Conservation (phyloP, 2,113 vertebrate species). For the Puma concolor region DNA sequence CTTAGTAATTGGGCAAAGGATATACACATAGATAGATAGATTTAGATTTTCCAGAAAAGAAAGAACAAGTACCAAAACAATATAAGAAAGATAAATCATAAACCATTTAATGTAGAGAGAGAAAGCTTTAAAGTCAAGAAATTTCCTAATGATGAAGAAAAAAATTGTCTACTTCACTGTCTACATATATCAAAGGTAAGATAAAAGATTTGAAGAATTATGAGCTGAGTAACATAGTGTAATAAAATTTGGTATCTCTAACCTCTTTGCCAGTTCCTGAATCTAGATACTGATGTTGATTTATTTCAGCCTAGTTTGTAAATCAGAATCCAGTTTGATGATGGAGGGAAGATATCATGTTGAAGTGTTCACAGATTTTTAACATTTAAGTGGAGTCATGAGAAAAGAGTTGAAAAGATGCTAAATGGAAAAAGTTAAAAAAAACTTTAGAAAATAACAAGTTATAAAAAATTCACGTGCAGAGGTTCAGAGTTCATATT, state of each 20-base stretch:
- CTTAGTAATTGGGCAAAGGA: neutral
- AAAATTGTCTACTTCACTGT: neutral
- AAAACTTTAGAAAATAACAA: neutral
- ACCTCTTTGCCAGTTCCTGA: neutral
- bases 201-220: constrained; percentile 18
- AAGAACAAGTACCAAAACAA: neutral
- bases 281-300: neutral
- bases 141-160: neutral
- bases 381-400: neutral
- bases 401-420: neutral
- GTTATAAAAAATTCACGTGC: neutral
- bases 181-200: neutral
- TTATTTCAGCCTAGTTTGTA: neutral
- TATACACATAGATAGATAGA: neutral
- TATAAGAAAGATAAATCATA: neutral
- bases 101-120: neutral
- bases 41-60: constrained; percentile 28
- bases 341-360: neutral
- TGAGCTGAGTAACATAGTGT: neutral
- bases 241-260: neutral
- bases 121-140: constrained; percentile 16
- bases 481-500: neutral
- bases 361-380: constrained; percentile 7
- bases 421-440: neutral
- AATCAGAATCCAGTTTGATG: constrained; percentile 30